A percentile compares a stretch with the other conserved stretches of the same genome.
Conservation (phyloP, 2,113 vertebrate genomes). For the Spea bombifrons region DNA sequence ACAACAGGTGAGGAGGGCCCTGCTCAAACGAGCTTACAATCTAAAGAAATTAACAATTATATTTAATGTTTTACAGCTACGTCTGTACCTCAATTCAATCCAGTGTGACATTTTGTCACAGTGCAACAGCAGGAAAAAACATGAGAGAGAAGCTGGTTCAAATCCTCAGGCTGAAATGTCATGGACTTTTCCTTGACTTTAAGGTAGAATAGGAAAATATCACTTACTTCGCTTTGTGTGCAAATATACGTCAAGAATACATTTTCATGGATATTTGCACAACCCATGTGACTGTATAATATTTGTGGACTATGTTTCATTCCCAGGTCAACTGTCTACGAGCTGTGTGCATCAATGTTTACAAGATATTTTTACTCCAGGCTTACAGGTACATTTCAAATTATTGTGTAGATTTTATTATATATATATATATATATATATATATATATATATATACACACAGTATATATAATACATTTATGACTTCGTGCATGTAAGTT, state of each 20-base stretch:
- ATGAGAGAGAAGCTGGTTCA: conserved; percentile 77
- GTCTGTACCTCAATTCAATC: conserved; percentile 75
- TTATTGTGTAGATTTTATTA: no score
- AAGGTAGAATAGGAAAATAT: conserved; percentile 62
- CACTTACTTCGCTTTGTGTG: no score
- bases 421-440: no score
- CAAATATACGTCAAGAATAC: no score
- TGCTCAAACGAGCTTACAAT: no score
- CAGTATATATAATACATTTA: no score
- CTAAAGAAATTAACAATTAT: no score
- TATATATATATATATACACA: no score
- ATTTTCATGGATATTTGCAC: neutral
- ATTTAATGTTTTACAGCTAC: conserved; percentile 64
- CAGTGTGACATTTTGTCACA: conserved; percentile 74
- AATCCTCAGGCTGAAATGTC: conserved; percentile 78
- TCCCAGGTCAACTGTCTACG: conserved; percentile 78
- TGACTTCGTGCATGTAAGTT: no score
- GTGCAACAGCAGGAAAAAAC: conserved; percentile 64
- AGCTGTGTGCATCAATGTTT: conserved; percentile 78
- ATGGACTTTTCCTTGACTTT: conserved; percentile 77
- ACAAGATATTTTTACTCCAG: conserved; percentile 85
- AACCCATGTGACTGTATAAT: no score
- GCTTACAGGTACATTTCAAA: conserved; percentile 41
- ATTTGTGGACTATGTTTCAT: neutral
- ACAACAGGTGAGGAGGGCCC: no score